Evolutionary conservation across 2,113 vertebrate species (phyloP).

Genomic region (Paramormyrops kingsleyae): DNA sequence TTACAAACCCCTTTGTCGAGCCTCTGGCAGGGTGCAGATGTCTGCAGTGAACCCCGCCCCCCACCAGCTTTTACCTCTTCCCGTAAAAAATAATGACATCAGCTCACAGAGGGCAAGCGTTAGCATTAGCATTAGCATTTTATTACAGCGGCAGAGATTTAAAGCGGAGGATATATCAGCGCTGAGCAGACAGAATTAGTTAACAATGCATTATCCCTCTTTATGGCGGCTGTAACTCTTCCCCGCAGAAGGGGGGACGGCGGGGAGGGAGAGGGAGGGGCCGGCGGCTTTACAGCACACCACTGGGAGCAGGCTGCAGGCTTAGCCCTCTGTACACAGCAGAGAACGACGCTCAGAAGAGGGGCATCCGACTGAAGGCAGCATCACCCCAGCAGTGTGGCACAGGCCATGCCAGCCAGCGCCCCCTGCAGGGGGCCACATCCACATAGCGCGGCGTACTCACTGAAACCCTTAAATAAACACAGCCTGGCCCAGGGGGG

Average conservation of each 20-base stretch:
- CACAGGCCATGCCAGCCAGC: background rate
- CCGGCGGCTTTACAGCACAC: background rate
- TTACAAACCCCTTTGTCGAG: background rate
- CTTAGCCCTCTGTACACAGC: background rate
- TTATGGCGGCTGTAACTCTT: constrained; percentile 33
- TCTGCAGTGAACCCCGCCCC: background rate
- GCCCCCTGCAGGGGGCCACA: constrained; percentile 30
- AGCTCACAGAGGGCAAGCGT: constrained; percentile 19
- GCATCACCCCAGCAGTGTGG: background rate
- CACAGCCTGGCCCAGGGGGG: background rate
- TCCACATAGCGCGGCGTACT: constrained; percentile 20
- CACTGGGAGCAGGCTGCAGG: background rate
- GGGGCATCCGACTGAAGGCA: background rate
- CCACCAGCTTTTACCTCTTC: background rate
- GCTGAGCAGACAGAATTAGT: constrained; percentile 29
- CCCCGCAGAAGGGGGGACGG: background rate
- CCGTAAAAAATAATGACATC: constrained; percentile 17
- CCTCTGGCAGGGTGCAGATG: background rate
- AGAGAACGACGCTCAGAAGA: background rate
- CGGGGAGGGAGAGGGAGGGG: background rate
- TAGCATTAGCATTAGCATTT: constrained; percentile 33
- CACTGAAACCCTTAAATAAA: constrained; percentile 6
- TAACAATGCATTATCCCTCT: constrained; percentile 34
- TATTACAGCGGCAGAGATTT: constrained; percentile 28
- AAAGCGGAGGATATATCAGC: constrained; percentile 31